Evolutionary conservation across 2,797 vertebrate genomes (phyloP).

Genomic region (Enteromius thamalakanensis): DNA sequence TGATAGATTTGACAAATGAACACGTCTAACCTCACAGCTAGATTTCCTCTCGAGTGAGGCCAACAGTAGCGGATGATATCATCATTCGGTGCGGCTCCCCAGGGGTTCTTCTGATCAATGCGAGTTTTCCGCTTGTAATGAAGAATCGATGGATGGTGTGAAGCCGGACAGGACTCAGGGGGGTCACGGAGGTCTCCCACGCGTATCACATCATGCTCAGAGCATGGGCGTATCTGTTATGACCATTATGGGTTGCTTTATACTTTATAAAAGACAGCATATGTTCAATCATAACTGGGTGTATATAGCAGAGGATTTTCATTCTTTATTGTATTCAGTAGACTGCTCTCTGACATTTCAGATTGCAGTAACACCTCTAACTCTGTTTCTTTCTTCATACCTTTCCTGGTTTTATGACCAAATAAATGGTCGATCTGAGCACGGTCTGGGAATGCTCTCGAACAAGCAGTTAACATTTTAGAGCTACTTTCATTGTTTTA

Average conservation of each 20-base stretch:
- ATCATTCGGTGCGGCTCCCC: conserved; percentile 64
- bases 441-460: conserved; percentile 42
- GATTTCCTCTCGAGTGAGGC: conserved; percentile 35
- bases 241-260: conserved; percentile 27
- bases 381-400: conserved; percentile 2
- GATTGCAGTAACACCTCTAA: conserved; percentile 9
- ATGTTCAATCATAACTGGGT: not conserved
- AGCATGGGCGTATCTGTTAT: conserved; percentile 39
- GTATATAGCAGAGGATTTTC: not conserved
- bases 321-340: not conserved
- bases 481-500: conserved; percentile 43
- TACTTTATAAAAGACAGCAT: not conserved
- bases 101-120: conserved; percentile 69
- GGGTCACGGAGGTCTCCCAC: conserved; percentile 43
- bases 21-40: conserved; percentile 31
- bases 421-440: conserved; percentile 33
- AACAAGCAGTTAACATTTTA: conserved; percentile 53
- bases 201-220: conserved; percentile 38
- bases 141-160: conserved; percentile 61
- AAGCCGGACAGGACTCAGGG: conserved; percentile 54
- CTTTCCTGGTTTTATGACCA: conserved; percentile 34
- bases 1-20: conserved; percentile 40
- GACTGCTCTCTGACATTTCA: conserved; percentile 15
- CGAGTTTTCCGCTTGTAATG: conserved; percentile 62
- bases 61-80: conserved; percentile 62